Evolutionary conservation across 2,113 vertebrate species (phyloP), one percentile per base, ranked within the genome.

Genomic region (Callipepla californica): DNA sequence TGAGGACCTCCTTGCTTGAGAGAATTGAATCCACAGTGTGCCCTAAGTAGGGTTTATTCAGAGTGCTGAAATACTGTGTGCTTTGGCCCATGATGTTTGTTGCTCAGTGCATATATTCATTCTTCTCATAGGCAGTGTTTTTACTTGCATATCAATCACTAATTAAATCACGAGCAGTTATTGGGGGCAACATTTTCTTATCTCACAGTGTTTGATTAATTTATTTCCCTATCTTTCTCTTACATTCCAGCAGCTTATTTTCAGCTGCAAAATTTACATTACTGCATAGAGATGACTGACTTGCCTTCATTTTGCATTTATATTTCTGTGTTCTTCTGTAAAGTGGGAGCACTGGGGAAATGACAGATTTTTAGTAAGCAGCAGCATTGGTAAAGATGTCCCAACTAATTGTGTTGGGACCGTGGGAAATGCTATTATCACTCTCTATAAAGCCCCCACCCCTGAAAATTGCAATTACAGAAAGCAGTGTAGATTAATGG

Each of bases 1-100:
- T 77, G 63, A 82, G 63, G 78, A 78, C 70, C 82, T 92, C 67
- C 75, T 95, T 87, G 73, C 73, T 83, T 84, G 45, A 91, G 90
- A 94, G 75, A 76, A 7, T 18, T 80, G 63, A 95, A 93, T 92
- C 76, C 61, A 32, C 36, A 44, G 26, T 80, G 69, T 95, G 59
- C 55, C 86, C 40, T 90, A 86, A 76, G 44, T 38, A 80, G 47
- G 25, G 13, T 75, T 81, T 89, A 65, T 89, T 90, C 95, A 55
- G 88, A 87, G 17, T 32, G 30, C 53, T 57, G 53, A 57, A 57
- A 74, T 61, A 59, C 11, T 2, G 1, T 82, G 25, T 59, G 44
- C 50, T 67, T 28, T 82, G 34, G 18, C 66, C 74, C 30, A 23
- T 51, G 36, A 42, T 86, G n/a, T 65, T 65, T 81, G 28, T 58